Evolutionary conservation across 2,888 invertebrate genomes (phyloP), one percentile per base, ranked within the genome.

Genomic region (Stenotaenia linearis): DNA sequence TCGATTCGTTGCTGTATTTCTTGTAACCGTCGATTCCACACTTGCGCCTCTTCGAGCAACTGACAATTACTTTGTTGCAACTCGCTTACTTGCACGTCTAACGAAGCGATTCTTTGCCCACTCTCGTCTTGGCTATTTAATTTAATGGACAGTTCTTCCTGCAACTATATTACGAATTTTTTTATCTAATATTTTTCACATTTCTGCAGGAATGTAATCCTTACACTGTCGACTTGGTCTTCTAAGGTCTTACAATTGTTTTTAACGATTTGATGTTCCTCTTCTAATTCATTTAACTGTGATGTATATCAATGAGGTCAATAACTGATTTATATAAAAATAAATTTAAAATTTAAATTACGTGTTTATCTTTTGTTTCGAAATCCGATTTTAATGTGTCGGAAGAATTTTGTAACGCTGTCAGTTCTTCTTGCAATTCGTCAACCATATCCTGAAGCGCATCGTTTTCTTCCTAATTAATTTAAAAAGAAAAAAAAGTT

Each of bases 31-130:
- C 80, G 37, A 78, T 83, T 80, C 82, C 82, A 83, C 9, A 81
- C 79, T 79, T 82, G 81, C 32, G 82, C 82, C 80, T 83, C 82
- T 78, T 82, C 61, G 0, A 83, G 69, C 25, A 83, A 75, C 50
- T 82, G 82, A n/a, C 78, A 79, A 69, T 81, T 82, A 75, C 79
- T 82, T 74, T 75, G 30, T 74, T 81, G 69, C 21, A 82, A 78
- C 15, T 80, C 78, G 23, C 9, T 32, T 28, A 80, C 37, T 40
- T 80, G 77, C 50, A 80, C 80, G 28, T 25, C 25, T 25, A 61
- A 61, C 10, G 61, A 1, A 12, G 7, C 25, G 7, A 61, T 61
- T 7, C 28, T 1, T 28, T 25, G 61, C 10, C 25, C 25, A 25
- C 2, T 28, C 0, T 61, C 61, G 12, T 1, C 9, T 1, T 1